phyloP scores from a whole-genome alignment of 2,888 invertebrate genomes.

The Anoncus sp. region DNA sequence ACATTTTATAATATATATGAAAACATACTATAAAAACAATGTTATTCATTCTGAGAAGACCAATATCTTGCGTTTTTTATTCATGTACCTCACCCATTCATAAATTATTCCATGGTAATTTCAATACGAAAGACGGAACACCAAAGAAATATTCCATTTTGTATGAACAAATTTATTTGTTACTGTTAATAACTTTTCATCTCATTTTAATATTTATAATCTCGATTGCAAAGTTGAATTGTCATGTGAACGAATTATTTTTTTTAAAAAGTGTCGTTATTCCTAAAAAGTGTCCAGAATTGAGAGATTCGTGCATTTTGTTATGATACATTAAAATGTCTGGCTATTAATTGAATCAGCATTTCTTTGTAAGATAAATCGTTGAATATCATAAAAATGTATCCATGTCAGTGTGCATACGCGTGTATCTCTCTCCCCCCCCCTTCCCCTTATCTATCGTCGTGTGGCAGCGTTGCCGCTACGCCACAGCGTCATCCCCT shows the following conservation, averaged over 20 bases:
- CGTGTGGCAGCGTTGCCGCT: constrained; percentile 11
- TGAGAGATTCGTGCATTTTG: neutral
- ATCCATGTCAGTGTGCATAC: neutral
- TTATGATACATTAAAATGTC: constrained; percentile 1
- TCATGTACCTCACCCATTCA: constrained; percentile 9
- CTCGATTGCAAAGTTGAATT: neutral
- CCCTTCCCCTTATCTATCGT: neutral
- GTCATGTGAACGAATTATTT: constrained; percentile 3
- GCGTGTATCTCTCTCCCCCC: no score
- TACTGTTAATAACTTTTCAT: neutral
- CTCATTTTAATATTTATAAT: neutral
- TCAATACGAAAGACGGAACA: neutral
- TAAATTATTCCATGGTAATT: constrained; percentile 6
- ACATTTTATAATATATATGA: constrained; percentile 1
- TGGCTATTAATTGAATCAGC: neutral
- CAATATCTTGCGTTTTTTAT: constrained; percentile 13
- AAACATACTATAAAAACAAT: constrained; percentile 1
- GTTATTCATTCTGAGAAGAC: constrained; percentile 1
- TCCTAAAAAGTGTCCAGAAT: neutral
- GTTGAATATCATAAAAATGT: neutral
- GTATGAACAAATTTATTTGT: constrained; percentile 1
- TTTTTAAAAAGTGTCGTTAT: neutral
- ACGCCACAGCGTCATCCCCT: constrained; percentile 7
- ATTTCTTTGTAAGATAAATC: constrained; percentile 7
- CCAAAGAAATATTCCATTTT: constrained; percentile 16